Base-by-base conservation (phyloP, 2,888 invertebrate species). In the Thymelicus lineola region DNA sequence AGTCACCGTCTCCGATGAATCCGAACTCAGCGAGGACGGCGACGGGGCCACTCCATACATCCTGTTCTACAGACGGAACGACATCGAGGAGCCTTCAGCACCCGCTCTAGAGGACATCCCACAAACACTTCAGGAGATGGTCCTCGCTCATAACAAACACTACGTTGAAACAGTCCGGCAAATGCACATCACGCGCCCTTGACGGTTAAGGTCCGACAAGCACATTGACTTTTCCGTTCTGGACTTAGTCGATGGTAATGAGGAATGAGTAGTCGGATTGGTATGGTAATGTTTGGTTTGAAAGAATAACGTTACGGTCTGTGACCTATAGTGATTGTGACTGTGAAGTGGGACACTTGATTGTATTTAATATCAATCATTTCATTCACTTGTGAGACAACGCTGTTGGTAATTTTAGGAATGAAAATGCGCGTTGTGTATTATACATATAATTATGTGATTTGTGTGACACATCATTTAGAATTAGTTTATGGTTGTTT, bases 31-130 rank as follows among this genome's bases (percentile, higher is more conserved):
- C 76, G 89, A 89, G 35, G 91, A 96, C 7, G 94, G 95, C 74
- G 96, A 96, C 14, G 96, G 97, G 82, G 55, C 67, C 36, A 97
- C 98, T 0, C 97, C 98, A 0, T 98, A 98, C 82, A 96, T 98
- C 72, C 89, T 98, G 55, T 97, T 98, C 81, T 98, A 98, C 82
- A 76, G 85, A 17, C 86, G 91, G 15, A 86, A 88, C 62, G 94
- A 95, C 76, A 85, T 94, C 9, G 88, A 88, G 20, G 90, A 90
- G 15, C 84, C 83, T 36, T 72, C 84, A 0, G 81, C 81, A 0
- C 89, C 89, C 0, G 70, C 86, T 0, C 73, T 91, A 3, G 82
- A 86, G 0, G 89, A 89, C 1, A 75, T 93, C 6, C 90, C 93
- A 0, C 82, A 83, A 1, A 82, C 79, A 20, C 73, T 88, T 0